Base-by-base conservation (phyloP, 2,113 vertebrate genomes). In the Myodes glareolus region DNA sequence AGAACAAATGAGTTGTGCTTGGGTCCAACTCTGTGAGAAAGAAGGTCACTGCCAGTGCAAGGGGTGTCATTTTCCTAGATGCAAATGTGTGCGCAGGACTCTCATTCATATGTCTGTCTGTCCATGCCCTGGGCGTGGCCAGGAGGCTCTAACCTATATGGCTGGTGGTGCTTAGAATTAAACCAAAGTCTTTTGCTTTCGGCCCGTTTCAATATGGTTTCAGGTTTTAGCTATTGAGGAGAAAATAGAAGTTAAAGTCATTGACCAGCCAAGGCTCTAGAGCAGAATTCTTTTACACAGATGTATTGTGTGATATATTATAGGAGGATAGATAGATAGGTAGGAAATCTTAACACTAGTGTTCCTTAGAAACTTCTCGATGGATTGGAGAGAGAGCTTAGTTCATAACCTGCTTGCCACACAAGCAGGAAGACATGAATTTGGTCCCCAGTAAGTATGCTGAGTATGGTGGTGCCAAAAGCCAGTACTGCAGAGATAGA, bases 261-360 rank as follows among this genome's bases (percentile, higher is more conserved):
- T 17, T 94, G 80, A 81, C 61, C 50, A 78, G 70, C 52, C 65
- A 85, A 63, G 47, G 94, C 92, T 25, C 42, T 47, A 63, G 23
- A 96, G 67, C 12, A 96, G 81, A 96, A 78, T 80, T 93, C 91
- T 31, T 94, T 93, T 33, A n/a, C 36, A 50, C 5, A 72, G 70
- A 39, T 70, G 3, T 27, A 80, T 61, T 58, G 50, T 11, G 19
- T 68, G 14, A 50, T 13, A 29, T 36, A 21, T 27, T 67, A 29
- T 31, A 6, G 42, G 17, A 33, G 6, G 65, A 8, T n/a, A 21
- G 4, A 42, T 87, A 19, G 63, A 19, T 36, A 39, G 5, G 67
- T 72, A 25, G 67, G 11, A 70, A 73, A 72, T 55, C 67, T 72
- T 13, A 50, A n/a, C 21, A 33, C 36, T 29, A n/a, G 3, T 16